Base-by-base conservation (phyloP, 2,797 vertebrate species). In the Emys orbicularis region DNA sequence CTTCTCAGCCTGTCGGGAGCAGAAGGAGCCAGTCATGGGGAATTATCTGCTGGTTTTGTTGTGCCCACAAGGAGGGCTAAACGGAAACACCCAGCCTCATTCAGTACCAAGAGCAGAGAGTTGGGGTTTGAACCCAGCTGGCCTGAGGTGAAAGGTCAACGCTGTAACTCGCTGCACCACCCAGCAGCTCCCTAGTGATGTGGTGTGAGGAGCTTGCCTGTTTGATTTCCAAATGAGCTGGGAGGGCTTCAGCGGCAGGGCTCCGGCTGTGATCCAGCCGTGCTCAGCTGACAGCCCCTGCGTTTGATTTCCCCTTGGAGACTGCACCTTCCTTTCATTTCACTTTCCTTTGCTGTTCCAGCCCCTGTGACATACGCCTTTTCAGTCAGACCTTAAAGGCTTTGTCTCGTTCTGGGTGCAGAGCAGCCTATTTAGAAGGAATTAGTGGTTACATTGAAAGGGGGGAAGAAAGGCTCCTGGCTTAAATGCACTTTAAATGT, bases 401-500 rank as follows among this genome's bases (percentile, higher is more conserved):
- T 96, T 94, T 97, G 90, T 97, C 96, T 96, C 89, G 23, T 92
- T 25, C 87, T 47, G 49, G 89, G 94, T 10, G 29, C 25, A 79
- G 96, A 95, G 94, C 93, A 93, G 95, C 79, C 89, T 76, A 80
- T 94, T 95, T 93, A 95, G 95, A 90, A 96, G 96, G 94, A 91
- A 93, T 97, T 95, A 96, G 97, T 90, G 94, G 95, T 96, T 96
- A 94, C 89, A 89, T 81, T 97, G 96, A 97, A 76, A 97, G 95
- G 92, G 79, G 89, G 94, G 97, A 96, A 96, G 96, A 95, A 97
- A 96, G 94, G 97, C 96, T 97, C 90, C 95, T 96, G 96, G 96
- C 97, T 97, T 97, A 97, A 97, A 97, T 79, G 96, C 93, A 90
- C 97, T 97, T 96, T 95, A 97, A 97, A 97, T 96, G 97, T 97